A percentile compares a stretch with the other conserved stretches of the same genome.
phyloP scores from a whole-genome alignment of 2,113 vertebrate species.

The Typhlomys cinereus region DNA sequence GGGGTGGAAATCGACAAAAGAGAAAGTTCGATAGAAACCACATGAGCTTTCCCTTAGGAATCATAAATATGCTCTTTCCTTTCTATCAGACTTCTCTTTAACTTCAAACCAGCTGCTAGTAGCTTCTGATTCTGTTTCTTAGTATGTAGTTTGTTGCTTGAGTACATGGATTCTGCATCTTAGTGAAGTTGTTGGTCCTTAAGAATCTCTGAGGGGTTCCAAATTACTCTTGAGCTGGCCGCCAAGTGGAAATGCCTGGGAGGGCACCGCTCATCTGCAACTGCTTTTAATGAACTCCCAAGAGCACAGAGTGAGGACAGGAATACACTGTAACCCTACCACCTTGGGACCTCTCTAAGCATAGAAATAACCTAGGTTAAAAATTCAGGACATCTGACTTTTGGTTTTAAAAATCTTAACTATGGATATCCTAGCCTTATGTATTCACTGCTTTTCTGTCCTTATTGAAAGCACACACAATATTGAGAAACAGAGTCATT shows the following conservation, averaged over 20 bases:
- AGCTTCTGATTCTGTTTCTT: slow-evolving; percentile 35
- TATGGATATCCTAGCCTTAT: background rate
- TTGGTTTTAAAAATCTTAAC: background rate
- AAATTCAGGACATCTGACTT: background rate
- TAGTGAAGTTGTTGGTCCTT: background rate
- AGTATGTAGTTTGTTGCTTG: background rate
- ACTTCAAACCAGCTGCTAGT: background rate
- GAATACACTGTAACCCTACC: background rate
- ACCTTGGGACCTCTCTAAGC: background rate
- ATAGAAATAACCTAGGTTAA: background rate
- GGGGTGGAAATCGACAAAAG: slow-evolving; percentile 34
- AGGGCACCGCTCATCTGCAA: background rate
- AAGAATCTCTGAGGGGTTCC: background rate
- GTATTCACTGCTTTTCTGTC: background rate
- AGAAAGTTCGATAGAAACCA: slow-evolving; percentile 10
- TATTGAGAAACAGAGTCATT: background rate
- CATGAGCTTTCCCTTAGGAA: slow-evolving; percentile 12
- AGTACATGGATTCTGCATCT: background rate
- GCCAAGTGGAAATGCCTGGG: background rate
- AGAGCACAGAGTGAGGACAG: background rate
- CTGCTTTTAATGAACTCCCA: slow-evolving; percentile 18
- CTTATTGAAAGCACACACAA: too few relatives aligned
- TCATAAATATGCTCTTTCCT: slow-evolving; percentile 29
- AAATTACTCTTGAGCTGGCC: slow-evolving; percentile 21
- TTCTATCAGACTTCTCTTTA: slow-evolving; percentile 10